phyloP scores from a whole-genome alignment of 2,797 vertebrate species.

The Danio tinwini region DNA sequence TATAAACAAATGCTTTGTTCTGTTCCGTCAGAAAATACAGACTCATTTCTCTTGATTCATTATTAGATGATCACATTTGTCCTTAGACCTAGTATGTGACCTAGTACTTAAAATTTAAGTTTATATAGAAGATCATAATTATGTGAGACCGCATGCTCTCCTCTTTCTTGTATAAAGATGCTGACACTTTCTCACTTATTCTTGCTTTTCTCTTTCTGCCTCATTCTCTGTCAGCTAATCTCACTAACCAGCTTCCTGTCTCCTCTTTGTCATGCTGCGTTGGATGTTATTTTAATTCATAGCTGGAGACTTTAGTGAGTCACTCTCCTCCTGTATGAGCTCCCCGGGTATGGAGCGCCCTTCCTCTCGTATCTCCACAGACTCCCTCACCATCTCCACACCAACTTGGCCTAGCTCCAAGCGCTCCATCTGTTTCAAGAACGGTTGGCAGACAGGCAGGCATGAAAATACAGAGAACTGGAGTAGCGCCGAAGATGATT shows the following conservation, averaged over 20 bases:
- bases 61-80: neutral
- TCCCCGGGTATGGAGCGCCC: slow-evolving; percentile 82
- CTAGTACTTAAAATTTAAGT: neutral
- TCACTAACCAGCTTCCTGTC: slow-evolving; percentile 85
- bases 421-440: slow-evolving; percentile 84
- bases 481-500: slow-evolving; percentile 87
- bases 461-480: slow-evolving; percentile 86
- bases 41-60: neutral
- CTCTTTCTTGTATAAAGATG: slow-evolving; percentile 48
- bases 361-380: slow-evolving; percentile 73
- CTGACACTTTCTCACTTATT: slow-evolving; percentile 67
- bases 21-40: neutral
- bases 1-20: neutral
- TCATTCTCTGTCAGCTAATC: slow-evolving; percentile 67
- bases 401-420: slow-evolving; percentile 74
- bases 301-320: slow-evolving; percentile 95
- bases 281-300: slow-evolving; percentile 79
- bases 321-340: slow-evolving; percentile 87
- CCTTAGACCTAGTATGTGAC: neutral
- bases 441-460: slow-evolving; percentile 86
- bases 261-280: slow-evolving; percentile 93
- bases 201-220: slow-evolving; percentile 54
- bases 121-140: neutral
- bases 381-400: slow-evolving; percentile 62
- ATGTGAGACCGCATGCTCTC: slow-evolving; percentile 54